Evolutionary conservation across 2,888 invertebrate species (phyloP).

Genomic region (Rotaria sp.): DNA sequence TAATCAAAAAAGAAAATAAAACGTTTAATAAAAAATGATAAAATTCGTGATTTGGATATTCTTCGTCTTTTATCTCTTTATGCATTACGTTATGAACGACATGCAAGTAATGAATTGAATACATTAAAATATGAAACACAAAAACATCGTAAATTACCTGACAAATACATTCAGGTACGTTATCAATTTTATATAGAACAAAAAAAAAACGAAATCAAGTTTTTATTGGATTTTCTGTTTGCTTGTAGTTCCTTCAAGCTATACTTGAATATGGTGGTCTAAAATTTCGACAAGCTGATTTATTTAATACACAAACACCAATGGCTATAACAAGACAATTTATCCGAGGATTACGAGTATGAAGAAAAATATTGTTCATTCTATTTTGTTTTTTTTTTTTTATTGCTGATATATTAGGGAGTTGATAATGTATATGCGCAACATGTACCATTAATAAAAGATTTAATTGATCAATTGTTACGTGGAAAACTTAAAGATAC

Average conservation of each 20-base stretch:
- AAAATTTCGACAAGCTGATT: slow-evolving; percentile 70
- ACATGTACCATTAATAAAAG: slow-evolving; percentile 82
- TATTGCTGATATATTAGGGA: slow-evolving; percentile 64
- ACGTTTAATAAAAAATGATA: slow-evolving; percentile 59
- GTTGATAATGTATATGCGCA: slow-evolving; percentile 99
- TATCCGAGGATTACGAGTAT: slow-evolving; percentile 65
- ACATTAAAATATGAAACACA: slow-evolving; percentile 67
- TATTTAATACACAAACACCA: slow-evolving; percentile 73
- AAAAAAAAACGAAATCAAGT: background rate
- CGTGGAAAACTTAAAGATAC: slow-evolving; percentile 81
- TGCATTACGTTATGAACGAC: slow-evolving; percentile 82
- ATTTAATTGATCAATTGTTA: slow-evolving; percentile 78
- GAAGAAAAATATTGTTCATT: slow-evolving; percentile 45
- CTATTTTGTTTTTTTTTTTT: too few relatives aligned
- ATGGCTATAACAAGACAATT: slow-evolving; percentile 84
- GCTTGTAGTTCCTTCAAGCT: slow-evolving; percentile 60
- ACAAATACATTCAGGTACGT: background rate
- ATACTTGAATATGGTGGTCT: slow-evolving; percentile 77
- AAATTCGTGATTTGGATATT: slow-evolving; percentile 71
- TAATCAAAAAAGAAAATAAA: slow-evolving; percentile 26
- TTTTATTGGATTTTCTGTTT: background rate
- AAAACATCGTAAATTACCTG: slow-evolving; percentile 50
- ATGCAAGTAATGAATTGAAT: slow-evolving; percentile 70
- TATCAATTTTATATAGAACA: too few relatives aligned
- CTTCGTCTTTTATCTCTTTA: slow-evolving; percentile 81